Evolutionary conservation across 2,797 vertebrate genomes (phyloP), one percentile per base, ranked within the genome.

Genomic region (Bradypodion pumilum): DNA sequence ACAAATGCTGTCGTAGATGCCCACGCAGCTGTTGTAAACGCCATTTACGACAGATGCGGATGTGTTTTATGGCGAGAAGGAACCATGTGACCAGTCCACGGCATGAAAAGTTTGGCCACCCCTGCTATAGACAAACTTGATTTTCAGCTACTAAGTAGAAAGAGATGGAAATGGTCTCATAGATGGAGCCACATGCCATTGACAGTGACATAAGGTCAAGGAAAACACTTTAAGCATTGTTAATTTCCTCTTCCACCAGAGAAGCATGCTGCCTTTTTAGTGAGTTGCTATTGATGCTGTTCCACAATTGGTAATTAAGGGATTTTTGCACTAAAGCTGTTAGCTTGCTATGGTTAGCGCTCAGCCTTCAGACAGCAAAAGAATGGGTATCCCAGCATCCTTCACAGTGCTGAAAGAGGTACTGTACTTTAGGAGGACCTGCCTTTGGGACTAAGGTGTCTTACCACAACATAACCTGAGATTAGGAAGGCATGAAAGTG

Each of bases 131-230:
- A 25, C 37, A 65, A 65, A 32, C 32, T 59, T 63, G 69, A 73
- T 80, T 79, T 79, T 85, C 70, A 65, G 32, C 44, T 7, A 12
- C 35, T 74, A 59, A 42, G 19, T 13, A 66, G 69, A 85, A 74
- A 52, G 77, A 83, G 69, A 52, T 65, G 46, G 77, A 77, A 60
- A 52, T 65, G 46, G 74, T 85, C 27, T 40, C 70, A 62, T 74
- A 73, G 23, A 63, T n/a, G 72, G 74, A 69, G 35, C 21, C 27
- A 62, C 74, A 44, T 44, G 74, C 52, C 74, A 56, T 5, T 25
- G 66, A 62, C 25, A 52, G 13, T 66, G 76, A 62, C 29, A 79
- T 60, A 79, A 85, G 78, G 70, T 74, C 70, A 85, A 85, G 62
- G 60, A 27, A n/a, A 79, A 80, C 60, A 66, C 49, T 79, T 84